Conservation (phyloP, 2,888 invertebrate genomes). For the Pollenia griseotomentosa region DNA sequence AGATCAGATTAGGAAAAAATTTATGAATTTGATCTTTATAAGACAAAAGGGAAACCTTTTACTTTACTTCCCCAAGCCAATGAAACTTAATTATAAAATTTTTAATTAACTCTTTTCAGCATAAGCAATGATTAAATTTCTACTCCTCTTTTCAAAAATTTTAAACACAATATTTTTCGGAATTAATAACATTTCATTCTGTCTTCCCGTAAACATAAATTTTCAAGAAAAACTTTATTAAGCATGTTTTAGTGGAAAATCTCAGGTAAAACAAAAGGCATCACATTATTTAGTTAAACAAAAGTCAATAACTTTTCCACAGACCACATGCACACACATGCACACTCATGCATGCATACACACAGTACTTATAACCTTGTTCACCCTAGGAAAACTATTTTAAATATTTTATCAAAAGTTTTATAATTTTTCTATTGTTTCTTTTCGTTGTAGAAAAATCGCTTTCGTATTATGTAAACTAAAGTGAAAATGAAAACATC, state of each 20-base stretch:
- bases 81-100: too few relatives aligned
- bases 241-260: slow-evolving; percentile 12
- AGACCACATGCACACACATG: background rate
- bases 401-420: slow-evolving; percentile 62
- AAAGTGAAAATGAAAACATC: slow-evolving; percentile 36
- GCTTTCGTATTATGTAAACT: slow-evolving; percentile 38
- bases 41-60: background rate
- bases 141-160: background rate
- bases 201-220: background rate
- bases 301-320: slow-evolving; percentile 31
- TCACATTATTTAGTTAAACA: slow-evolving; percentile 11
- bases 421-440: slow-evolving; percentile 28
- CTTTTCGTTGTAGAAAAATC: slow-evolving; percentile 8
- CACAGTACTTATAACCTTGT: background rate
- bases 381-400: slow-evolving; percentile 7
- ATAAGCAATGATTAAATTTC: background rate
- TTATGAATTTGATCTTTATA: too few relatives aligned
- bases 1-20: too few relatives aligned
- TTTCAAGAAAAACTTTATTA: slow-evolving; percentile 41
- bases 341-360: background rate
- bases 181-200: slow-evolving; percentile 29
- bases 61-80: background rate
- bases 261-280: slow-evolving; percentile 28
- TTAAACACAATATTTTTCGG: slow-evolving; percentile 11
- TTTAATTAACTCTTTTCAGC: slow-evolving; percentile 12